A percentile compares a stretch with the other conserved stretches of the same genome.
These are phyloP conservation scores for human (Homo sapiens) DNA, from an alignment of 2,113 vertebrate genomes.

Conservation along the genomic window DNA sequence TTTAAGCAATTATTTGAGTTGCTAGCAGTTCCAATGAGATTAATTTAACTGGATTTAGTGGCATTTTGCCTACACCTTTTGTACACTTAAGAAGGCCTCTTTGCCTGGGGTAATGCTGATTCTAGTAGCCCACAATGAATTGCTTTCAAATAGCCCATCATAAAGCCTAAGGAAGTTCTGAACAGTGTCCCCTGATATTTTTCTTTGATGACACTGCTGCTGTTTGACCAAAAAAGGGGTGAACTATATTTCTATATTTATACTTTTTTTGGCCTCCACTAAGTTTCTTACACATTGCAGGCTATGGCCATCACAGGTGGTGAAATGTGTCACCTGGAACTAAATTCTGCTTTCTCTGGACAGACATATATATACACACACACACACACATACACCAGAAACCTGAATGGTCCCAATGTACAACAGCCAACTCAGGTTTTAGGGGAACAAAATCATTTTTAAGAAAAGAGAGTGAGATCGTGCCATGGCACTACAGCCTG, in stretches of 20 bases:
- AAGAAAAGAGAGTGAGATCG: background rate
- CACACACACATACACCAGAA: background rate
- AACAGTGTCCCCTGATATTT: background rate
- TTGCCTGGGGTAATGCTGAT: background rate
- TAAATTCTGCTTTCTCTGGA: constrained; percentile 20
- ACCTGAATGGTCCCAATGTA: background rate
- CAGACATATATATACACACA: background rate
- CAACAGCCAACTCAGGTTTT: background rate
- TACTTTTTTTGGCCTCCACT: background rate
- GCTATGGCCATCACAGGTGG: background rate
- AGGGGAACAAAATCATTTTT: background rate
- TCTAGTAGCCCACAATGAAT: background rate
- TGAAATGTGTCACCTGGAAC: constrained; percentile 4
- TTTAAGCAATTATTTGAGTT: background rate
- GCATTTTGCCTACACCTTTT: background rate
- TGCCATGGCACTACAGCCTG: too few relatives aligned
- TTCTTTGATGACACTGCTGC: background rate
- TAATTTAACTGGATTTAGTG: background rate
- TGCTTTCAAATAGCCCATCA: background rate
- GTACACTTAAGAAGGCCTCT: background rate
- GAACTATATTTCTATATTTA: background rate
- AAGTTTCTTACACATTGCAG: background rate
- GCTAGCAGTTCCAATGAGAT: background rate
- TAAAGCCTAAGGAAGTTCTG: background rate
- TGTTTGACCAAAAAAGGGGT: background rate